phyloP scores from a whole-genome alignment of 2,888 invertebrate species.

The Tenthredo livida region DNA sequence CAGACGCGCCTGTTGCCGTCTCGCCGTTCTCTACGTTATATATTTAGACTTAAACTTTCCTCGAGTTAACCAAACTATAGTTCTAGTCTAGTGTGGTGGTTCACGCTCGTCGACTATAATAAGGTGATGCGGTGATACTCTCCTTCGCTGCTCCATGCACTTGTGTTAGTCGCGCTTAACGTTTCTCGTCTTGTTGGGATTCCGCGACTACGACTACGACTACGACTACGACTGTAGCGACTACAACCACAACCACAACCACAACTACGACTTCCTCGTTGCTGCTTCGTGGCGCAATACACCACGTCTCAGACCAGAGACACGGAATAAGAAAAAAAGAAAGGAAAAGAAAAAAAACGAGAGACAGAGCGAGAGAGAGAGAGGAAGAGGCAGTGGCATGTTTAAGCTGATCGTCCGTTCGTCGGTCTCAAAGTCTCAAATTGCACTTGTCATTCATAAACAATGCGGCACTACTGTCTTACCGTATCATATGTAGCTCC shows the following conservation, averaged over 20 bases:
- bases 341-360: not conserved
- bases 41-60: constrained; percentile 56
- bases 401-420: constrained; percentile 12
- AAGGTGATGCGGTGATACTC: not conserved
- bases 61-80: constrained; percentile 31
- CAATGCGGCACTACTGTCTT: constrained; percentile 27
- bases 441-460: constrained; percentile 53
- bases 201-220: constrained; percentile 39
- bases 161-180: constrained; percentile 7
- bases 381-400: not conserved
- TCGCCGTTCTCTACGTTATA: constrained; percentile 54
- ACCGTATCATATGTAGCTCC: constrained; percentile 23
- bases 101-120: constrained; percentile 5
- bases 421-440: constrained; percentile 41
- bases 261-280: constrained; percentile 42
- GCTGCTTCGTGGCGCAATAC: constrained; percentile 46
- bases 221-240: not conserved
- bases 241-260: not conserved
- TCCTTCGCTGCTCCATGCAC: not conserved
- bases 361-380: constrained; percentile 25
- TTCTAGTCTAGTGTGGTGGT: constrained; percentile 35
- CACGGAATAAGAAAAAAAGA: not conserved
- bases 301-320: not conserved
- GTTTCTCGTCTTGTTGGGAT: constrained; percentile 49
- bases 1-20: constrained; percentile 32